A percentile compares a stretch with the other conserved stretches of the same genome.
Evolutionary conservation across 2,113 vertebrate genomes (phyloP).

Genomic region (Cisticola juncidis): DNA sequence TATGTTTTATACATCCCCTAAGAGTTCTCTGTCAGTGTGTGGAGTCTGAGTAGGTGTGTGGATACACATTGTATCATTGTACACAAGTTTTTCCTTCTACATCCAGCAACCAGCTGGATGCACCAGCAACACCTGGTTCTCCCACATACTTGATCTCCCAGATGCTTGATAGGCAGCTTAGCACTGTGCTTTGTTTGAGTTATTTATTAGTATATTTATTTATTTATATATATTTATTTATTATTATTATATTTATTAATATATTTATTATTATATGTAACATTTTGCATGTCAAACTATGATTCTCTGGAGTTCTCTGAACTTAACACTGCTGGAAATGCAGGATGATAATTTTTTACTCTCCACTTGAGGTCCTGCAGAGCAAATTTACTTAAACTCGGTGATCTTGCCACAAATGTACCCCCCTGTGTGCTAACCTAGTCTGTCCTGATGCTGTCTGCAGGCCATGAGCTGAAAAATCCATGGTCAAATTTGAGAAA

Average conservation of each 20-base stretch:
- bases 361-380: neutral
- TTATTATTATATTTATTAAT: too few species aligned
- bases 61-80: neutral
- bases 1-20: neutral
- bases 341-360: neutral
- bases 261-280: neutral
- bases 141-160: neutral
- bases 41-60: neutral
- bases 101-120: too few species aligned
- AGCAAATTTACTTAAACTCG: neutral
- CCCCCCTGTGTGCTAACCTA: accelerated
- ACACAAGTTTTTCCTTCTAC: neutral
- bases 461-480: neutral
- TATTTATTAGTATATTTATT: too few species aligned
- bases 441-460: neutral
- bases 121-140: neutral
- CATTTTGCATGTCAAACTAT: neutral
- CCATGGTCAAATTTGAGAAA: neutral
- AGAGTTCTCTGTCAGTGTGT: neutral
- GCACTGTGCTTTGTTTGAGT: neutral
- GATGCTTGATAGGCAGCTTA: neutral
- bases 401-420: neutral
- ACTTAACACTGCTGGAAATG: neutral
- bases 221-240: too few species aligned
- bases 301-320: neutral